Evolutionary conservation across 2,113 vertebrate species (phyloP).

Genomic region (Pionites leucogaster): DNA sequence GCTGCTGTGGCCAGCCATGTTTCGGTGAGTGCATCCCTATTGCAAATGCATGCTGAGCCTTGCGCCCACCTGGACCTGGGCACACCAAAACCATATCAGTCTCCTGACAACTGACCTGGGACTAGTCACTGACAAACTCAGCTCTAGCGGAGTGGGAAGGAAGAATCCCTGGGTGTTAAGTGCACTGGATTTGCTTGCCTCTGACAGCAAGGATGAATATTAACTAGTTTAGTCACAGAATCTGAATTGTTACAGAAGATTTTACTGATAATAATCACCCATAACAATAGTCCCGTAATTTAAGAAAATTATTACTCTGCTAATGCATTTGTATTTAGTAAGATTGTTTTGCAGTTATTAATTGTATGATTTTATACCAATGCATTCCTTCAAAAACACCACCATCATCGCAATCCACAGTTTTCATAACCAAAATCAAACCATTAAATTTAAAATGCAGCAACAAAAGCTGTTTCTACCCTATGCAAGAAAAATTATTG

Average conservation of each 20-base stretch:
- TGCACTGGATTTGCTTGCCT: neutral
- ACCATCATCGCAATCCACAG: neutral
- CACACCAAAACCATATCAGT: neutral
- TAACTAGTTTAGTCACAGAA: neutral
- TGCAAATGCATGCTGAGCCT: neutral
- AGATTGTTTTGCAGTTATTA: neutral
- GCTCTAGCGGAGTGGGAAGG: neutral
- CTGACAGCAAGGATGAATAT: neutral
- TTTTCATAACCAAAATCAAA: neutral
- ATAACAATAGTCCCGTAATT: neutral
- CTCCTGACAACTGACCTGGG: neutral
- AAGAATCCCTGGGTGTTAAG: neutral
- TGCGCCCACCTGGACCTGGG: neutral
- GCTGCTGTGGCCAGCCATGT: neutral
- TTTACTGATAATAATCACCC: neutral
- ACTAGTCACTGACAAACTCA: neutral
- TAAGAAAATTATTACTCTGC: neutral
- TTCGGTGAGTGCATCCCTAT: rapidly evolving
- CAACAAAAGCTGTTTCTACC: neutral
- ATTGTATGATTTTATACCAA: neutral
- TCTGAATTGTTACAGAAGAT: neutral
- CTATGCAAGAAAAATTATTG: neutral
- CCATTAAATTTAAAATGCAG: neutral
- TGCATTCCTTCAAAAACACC: neutral
- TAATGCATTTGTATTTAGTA: neutral